Evolutionary conservation across 2,888 invertebrate genomes (phyloP), one percentile per base, ranked within the genome.

Genomic region (Limenitis camilla): DNA sequence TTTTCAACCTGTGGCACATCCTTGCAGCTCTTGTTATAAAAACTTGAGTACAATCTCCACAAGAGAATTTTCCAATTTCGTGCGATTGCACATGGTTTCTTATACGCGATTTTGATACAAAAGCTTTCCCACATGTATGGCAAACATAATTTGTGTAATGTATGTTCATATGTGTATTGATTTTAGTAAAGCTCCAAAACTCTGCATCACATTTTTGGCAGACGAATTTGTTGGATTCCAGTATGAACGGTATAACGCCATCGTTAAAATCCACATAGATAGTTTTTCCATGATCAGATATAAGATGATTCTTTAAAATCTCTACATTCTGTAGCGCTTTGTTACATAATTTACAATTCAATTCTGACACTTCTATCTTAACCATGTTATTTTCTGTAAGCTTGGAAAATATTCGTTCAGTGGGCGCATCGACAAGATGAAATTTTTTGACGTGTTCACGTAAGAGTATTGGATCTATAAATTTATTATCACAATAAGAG

Each of bases 131-230:
- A 40, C 87, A 87, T 2, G 72, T 64, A 48, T 85, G 83, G 40
- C 87, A 87, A 43, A 87, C 63, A 40, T 86, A 78, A 55, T 87
- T 86, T 48, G 78, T 76, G 57, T 77, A 86, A 59, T 87, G 87
- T 0, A 65, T 70, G 42, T 86, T 87, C 75, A 87, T 86, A 40
- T 87, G 87, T 40, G 78, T 78, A 48, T 86, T 85, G 28, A 82
- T 67, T 68, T 79, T 81, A 0, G 76, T 55, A 43, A 86, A 86
- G 10, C 67, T 78, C 0, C 61, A 48, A 47, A 78, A 82, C 35
- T 63, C 56, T 2, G 60, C 61, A 6, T 67, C 70, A 59, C 87
- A 87, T 52, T 74, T 72, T 58, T 86, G 85, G 58, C 87, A 87
- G 19, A 68, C 62, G 48, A 72, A 81, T 0, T 66, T 69, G 30